phyloP scores from a whole-genome alignment of 2,888 invertebrate genomes.

The Ophion obscuratus region DNA sequence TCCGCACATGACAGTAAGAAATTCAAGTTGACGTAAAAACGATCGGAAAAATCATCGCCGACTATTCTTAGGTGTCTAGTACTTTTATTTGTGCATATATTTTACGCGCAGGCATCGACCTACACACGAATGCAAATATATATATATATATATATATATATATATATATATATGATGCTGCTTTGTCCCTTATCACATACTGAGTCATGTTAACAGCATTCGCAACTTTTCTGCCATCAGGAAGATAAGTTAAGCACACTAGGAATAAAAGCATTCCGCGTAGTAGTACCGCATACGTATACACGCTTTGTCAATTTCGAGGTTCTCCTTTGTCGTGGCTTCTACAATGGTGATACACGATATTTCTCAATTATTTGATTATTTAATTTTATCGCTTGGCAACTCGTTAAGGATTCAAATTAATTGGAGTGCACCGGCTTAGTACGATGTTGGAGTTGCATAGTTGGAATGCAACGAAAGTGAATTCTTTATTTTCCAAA shows the following conservation, averaged over 20 bases:
- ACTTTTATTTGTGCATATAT: background rate
- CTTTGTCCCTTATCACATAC: slow-evolving; percentile 35
- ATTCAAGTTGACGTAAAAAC: no score
- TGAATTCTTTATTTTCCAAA: no score
- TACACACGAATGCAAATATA: background rate
- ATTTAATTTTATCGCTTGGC: background rate
- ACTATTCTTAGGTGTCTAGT: background rate
- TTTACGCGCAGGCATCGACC: background rate
- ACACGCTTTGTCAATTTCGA: slow-evolving; percentile 39
- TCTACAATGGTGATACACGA: slow-evolving; percentile 11
- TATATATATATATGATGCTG: background rate
- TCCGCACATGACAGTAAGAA: no score
- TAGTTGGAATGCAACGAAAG: background rate
- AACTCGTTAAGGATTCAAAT: background rate
- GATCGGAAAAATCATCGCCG: no score
- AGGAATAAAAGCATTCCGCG: slow-evolving; percentile 48
- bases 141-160: background rate
- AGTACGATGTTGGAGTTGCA: background rate
- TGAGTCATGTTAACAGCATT: slow-evolving; percentile 58
- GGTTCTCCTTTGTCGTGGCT: slow-evolving; percentile 49
- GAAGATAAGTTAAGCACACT: slow-evolving; percentile 53
- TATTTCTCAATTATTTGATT: background rate
- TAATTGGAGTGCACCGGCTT: background rate
- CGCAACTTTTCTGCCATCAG: slow-evolving; percentile 47
- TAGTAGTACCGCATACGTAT: background rate